A percentile compares a stretch with the other conserved stretches of the same genome.
phyloP scores from a whole-genome alignment of 2,888 invertebrate genomes.

The Ennomos quercinarius region DNA sequence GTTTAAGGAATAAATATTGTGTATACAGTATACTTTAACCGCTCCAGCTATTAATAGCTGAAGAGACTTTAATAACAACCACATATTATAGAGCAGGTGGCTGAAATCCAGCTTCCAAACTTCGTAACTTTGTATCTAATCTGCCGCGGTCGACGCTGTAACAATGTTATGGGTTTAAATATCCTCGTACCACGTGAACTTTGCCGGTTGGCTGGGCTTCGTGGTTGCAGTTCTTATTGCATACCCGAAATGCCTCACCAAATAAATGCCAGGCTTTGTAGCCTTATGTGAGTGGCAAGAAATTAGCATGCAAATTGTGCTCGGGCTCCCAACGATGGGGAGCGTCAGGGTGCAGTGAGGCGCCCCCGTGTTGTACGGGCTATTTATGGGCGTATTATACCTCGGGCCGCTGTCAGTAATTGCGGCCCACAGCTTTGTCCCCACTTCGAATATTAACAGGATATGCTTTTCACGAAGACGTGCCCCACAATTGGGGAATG shows the following conservation, averaged over 20 bases:
- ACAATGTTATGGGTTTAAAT: neutral
- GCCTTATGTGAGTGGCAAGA: constrained; percentile 40
- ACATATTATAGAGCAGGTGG: constrained; percentile 14
- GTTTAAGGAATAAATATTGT: constrained; percentile 35
- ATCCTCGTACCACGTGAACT: neutral
- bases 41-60: constrained; percentile 30
- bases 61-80: constrained; percentile 29
- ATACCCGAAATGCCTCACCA: too few relatives aligned
- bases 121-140: constrained; percentile 7
- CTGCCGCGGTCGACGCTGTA: neutral
- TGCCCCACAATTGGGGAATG: too few relatives aligned
- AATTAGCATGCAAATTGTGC: constrained; percentile 57
- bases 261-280: too few relatives aligned
- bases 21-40: constrained; percentile 32
- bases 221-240: too few relatives aligned
- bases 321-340: constrained; percentile 12
- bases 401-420: neutral
- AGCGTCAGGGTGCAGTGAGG: constrained; percentile 29
- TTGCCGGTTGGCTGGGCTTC: too few relatives aligned
- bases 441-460: neutral
- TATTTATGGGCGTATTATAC: constrained; percentile 32
- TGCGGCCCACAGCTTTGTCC: constrained; percentile 16
- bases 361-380: constrained; percentile 17
- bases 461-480: too few relatives aligned
- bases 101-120: constrained; percentile 2